A percentile compares a stretch with the other conserved stretches of the same genome.
These are phyloP conservation scores for Tricholauxania praeusta DNA, from an alignment of 2,888 invertebrate species.

Conservation along the genomic window DNA sequence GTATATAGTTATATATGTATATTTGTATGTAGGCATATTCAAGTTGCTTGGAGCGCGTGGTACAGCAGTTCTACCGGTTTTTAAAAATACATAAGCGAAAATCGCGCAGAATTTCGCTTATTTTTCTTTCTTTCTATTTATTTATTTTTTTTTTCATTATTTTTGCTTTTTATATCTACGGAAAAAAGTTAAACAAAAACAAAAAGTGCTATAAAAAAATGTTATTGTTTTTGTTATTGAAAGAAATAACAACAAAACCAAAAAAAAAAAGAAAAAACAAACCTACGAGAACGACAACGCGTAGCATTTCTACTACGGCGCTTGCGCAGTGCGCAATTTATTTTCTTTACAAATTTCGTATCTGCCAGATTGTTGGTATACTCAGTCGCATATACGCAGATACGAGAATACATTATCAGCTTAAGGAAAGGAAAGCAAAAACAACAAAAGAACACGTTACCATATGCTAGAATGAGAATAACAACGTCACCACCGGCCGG, in stretches of 20 bases:
- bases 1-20: not conserved
- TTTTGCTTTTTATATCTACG: not conserved
- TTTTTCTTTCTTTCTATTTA: not conserved
- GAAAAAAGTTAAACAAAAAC: slow-evolving; percentile 10
- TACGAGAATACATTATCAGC: not conserved
- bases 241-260: slow-evolving; percentile 19
- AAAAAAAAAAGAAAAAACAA: slow-evolving; percentile 14
- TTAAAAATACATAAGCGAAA: not conserved
- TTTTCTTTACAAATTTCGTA: slow-evolving; percentile 29
- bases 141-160: not conserved
- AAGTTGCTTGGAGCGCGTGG: not conserved
- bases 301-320: slow-evolving; percentile 15
- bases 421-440: not conserved
- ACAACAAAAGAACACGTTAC: slow-evolving; percentile 10
- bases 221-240: not conserved
- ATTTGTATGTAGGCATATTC: not conserved
- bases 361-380: not conserved
- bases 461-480: not conserved
- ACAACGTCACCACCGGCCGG: not conserved
- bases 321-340: slow-evolving; percentile 37
- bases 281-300: slow-evolving; percentile 33
- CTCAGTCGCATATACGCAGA: not conserved
- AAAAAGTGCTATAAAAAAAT: slow-evolving; percentile 11
- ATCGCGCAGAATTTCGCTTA: not conserved
- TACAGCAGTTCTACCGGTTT: not conserved